Evolutionary conservation across 2,797 vertebrate species (phyloP), one percentile per base, ranked within the genome.

Genomic region (Crenuchus spilurus): DNA sequence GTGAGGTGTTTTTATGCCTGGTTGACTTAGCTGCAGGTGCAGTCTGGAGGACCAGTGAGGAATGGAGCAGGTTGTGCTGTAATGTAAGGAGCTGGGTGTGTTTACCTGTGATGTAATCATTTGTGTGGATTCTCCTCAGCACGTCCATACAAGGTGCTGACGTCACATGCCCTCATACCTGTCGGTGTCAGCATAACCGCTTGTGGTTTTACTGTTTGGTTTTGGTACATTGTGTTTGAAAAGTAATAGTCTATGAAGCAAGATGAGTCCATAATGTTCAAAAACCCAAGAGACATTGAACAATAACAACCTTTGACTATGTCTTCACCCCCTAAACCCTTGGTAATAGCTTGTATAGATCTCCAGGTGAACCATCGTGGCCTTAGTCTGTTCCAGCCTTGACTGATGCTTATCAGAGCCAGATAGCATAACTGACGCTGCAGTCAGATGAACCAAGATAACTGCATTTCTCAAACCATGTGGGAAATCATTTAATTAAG

Each of bases 51-150:
- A 49, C 35, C 20, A 5, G 31, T 4, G 8, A 52, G 58, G 28
- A 30, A 6, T 42, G 20, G 28, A 52, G n/a, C 24, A 48, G 11
- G 7, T 58, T 72, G 63, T 41, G 4, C 57, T 44, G 78, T 76
- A 76, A 80, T 9, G 2, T 24, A 41, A 48, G 64, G 30, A 74
- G 39, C 30, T 37, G 61, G 55, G 16, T 52, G 70, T 78, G 70
- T 71, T 77, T 46, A 55, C 26, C 42, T 77, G 52, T 76, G 28
- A 84, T 81, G 78, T 64, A 74, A 86, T 61, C 16, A 20, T 13
- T 35, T 26, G 5, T 55, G 20, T 46, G 4, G 18, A 46, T 18
- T 20, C 26, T 31, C 8, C n/a, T 28, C 18, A 44, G 46, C 51
- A 51, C n/a, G 16, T 31, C 8, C 6, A 10, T 48, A 24, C 4